phyloP scores from a whole-genome alignment of 1,140 invertebrate species.

The Scaptomyza pallida region DNA sequence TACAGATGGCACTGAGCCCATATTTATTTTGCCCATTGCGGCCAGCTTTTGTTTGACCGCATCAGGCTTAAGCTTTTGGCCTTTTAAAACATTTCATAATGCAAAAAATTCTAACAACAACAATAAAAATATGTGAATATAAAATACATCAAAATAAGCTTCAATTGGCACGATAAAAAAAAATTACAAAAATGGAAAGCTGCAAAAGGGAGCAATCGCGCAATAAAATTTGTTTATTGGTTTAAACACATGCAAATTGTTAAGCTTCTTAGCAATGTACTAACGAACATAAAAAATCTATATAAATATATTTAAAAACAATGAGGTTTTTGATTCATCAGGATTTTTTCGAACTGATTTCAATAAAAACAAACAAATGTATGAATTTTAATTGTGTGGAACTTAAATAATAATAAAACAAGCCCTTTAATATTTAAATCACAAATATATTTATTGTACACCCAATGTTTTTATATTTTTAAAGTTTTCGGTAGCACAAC shows the following conservation, averaged over 20 bases:
- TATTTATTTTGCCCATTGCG: constrained; percentile 60
- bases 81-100: constrained; percentile 59
- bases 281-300: neutral
- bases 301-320: neutral
- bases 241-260: constrained; percentile 55
- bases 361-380: neutral
- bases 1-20: constrained; percentile 33
- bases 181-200: too few relatives aligned
- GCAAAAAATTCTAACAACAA: constrained; percentile 42
- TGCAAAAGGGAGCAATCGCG: constrained; percentile 34
- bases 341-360: constrained; percentile 2
- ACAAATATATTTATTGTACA: too few relatives aligned
- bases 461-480: neutral
- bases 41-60: constrained; percentile 54
- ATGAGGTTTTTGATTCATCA: neutral
- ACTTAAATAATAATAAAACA: too few relatives aligned
- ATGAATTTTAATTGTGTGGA: neutral
- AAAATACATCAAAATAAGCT: constrained; percentile 26
- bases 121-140: constrained; percentile 15
- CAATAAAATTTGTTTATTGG: constrained; percentile 67
- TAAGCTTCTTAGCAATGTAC: constrained; percentile 35
- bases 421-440: too few relatives aligned
- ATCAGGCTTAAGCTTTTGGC: constrained; percentile 59
- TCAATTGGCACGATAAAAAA: constrained; percentile 20
- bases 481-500: neutral